Evolutionary conservation across 1,140 invertebrate genomes (phyloP).

Genomic region (Drosophila ficusphila): DNA sequence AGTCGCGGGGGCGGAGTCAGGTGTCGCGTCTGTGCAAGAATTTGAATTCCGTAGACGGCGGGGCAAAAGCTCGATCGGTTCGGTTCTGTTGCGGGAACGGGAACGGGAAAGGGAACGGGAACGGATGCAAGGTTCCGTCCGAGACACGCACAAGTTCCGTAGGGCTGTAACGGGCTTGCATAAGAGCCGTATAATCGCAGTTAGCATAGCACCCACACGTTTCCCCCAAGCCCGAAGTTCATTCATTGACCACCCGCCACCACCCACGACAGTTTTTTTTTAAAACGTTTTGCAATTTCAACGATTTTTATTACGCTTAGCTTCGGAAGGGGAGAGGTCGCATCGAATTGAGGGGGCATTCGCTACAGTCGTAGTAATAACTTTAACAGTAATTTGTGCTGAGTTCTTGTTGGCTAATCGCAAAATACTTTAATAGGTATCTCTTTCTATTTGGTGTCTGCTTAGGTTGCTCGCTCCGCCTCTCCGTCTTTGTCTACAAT

Average conservation of each 20-base stretch:
- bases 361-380: conserved; percentile 20
- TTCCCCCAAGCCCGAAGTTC: conserved; percentile 1
- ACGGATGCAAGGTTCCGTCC: conserved; percentile 33
- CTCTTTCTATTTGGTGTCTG: conserved; percentile 17
- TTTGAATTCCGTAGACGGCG: conserved; percentile 33
- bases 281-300: conserved; percentile 62
- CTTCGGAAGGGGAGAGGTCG: conserved; percentile 10
- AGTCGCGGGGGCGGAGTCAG: not conserved
- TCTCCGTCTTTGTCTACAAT: not conserved
- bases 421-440: conserved; percentile 7
- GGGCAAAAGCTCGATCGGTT: conserved; percentile 1
- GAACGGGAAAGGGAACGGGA: too few species aligned
- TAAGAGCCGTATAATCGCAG: conserved; percentile 32
- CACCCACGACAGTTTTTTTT: conserved; percentile 44
- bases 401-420: conserved; percentile 8
- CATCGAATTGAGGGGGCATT: conserved; percentile 26
- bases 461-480: not conserved
- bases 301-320: conserved; percentile 65
- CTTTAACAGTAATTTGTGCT: conserved; percentile 50
- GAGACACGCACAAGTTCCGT: conserved; percentile 40
- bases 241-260: conserved; percentile 21
- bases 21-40: conserved; percentile 29
- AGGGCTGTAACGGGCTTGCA: conserved; percentile 16
- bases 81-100: too few species aligned
- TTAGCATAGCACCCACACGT: conserved; percentile 17